These are phyloP conservation scores for Microcebus murinus DNA, from an alignment of 2,113 vertebrate genomes.

Conservation along the genomic window DNA sequence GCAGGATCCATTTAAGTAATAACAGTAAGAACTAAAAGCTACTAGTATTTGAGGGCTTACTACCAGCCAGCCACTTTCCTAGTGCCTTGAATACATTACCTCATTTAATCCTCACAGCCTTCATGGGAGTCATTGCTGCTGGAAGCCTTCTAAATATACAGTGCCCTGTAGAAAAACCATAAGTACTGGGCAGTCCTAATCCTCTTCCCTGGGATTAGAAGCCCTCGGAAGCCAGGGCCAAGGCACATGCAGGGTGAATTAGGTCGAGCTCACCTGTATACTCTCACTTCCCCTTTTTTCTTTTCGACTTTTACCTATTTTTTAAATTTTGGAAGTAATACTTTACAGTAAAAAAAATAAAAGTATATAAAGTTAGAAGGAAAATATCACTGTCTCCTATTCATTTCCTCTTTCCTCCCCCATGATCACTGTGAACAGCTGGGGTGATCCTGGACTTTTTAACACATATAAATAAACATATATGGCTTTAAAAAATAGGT, in stretches of 20 bases:
- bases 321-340: slow-evolving; percentile 31
- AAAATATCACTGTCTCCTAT: slow-evolving; percentile 3
- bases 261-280: neutral
- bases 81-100: slow-evolving; percentile 1
- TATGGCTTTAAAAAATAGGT: neutral
- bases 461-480: neutral
- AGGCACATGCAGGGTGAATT: neutral
- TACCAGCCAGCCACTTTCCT: neutral
- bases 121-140: neutral
- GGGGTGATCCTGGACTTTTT: neutral
- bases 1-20: neutral
- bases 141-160: neutral
- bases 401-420: neutral
- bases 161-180: neutral
- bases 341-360: neutral
- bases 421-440: neutral
- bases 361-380: neutral
- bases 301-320: neutral
- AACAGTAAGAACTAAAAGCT: neutral
- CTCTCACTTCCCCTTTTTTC: neutral
- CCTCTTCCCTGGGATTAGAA: neutral
- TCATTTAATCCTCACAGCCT: slow-evolving; percentile 46
- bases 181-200: neutral
- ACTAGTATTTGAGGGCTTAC: neutral
- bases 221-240: neutral